Evolutionary conservation across 2,888 invertebrate genomes (phyloP).

Genomic region (Smittia aterrima): DNA sequence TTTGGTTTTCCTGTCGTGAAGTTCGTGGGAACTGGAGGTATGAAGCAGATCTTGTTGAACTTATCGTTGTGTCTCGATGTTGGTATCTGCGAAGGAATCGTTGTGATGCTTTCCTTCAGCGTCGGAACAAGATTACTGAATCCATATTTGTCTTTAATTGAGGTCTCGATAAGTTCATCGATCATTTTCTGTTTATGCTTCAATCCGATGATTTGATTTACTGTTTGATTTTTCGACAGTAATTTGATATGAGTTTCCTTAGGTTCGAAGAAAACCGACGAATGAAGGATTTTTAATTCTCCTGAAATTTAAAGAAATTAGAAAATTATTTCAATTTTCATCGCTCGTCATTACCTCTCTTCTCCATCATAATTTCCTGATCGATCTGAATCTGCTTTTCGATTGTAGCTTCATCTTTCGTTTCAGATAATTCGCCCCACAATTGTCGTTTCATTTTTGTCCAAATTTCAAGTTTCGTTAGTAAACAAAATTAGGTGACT

Average conservation of each 20-base stretch:
- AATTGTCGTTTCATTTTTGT: slow-evolving; percentile 10
- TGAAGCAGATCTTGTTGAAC: slow-evolving; percentile 22
- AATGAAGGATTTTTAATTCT: slow-evolving; percentile 17
- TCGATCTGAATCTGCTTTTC: background rate
- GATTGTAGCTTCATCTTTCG: slow-evolving; percentile 6
- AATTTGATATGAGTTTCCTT: slow-evolving; percentile 2
- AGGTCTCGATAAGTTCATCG: slow-evolving; percentile 11
- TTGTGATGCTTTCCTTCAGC: background rate
- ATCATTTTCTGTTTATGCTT: slow-evolving; percentile 22
- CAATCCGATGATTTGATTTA: slow-evolving; percentile 13
- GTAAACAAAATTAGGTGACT: background rate
- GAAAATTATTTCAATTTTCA: background rate
- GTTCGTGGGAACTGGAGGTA: background rate
- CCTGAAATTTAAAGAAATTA: background rate
- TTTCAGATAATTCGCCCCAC: slow-evolving; percentile 32
- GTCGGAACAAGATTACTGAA: slow-evolving; percentile 18
- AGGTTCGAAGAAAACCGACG: slow-evolving; percentile 1
- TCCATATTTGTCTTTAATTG: background rate
- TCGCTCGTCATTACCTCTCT: slow-evolving; percentile 1
- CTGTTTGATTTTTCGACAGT: background rate
- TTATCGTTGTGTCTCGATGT: background rate
- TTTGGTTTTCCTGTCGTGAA: slow-evolving; percentile 30
- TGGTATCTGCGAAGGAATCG: background rate
- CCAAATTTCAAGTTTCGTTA: background rate
- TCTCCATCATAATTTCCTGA: slow-evolving; percentile 19